Evolutionary conservation across 2,797 vertebrate genomes (phyloP).

Genomic region (Dromococcyx pavoninus): DNA sequence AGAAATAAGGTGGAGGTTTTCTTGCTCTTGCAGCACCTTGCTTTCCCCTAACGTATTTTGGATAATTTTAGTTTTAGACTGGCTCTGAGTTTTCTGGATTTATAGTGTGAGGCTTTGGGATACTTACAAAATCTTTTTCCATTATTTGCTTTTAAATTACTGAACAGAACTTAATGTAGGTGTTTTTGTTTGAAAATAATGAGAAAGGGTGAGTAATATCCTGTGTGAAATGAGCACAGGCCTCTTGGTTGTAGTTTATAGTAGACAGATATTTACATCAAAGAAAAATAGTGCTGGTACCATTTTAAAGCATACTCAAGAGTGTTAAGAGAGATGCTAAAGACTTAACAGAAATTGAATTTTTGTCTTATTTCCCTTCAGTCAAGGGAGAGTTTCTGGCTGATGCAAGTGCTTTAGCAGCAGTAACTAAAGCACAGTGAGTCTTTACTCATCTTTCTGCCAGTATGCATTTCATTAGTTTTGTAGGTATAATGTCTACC

Average conservation of each 20-base stretch:
- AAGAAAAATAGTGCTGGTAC: background rate
- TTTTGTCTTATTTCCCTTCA: background rate
- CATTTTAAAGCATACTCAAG: background rate
- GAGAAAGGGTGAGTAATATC: slow-evolving; percentile 11
- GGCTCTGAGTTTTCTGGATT: background rate
- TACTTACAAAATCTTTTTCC: background rate
- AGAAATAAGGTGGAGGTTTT: background rate
- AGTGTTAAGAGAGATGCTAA: background rate
- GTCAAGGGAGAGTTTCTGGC: background rate
- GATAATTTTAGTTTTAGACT: background rate
- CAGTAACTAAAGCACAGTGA: background rate
- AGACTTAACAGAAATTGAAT: background rate
- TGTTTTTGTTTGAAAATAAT: slow-evolving; percentile 1
- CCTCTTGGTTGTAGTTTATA: background rate
- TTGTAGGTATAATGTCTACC: background rate
- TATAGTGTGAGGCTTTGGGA: background rate
- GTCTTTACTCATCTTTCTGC: background rate
- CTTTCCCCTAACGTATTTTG: background rate
- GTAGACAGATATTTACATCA: slow-evolving; percentile 4
- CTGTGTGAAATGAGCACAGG: background rate
- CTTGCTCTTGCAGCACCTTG: background rate
- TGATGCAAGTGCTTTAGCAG: background rate
- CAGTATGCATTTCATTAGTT: background rate
- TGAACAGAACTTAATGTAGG: background rate
- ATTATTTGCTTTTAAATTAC: background rate